Base-by-base conservation (phyloP, 2,113 vertebrate species). In the Sterrhoptilus dennistouni region DNA sequence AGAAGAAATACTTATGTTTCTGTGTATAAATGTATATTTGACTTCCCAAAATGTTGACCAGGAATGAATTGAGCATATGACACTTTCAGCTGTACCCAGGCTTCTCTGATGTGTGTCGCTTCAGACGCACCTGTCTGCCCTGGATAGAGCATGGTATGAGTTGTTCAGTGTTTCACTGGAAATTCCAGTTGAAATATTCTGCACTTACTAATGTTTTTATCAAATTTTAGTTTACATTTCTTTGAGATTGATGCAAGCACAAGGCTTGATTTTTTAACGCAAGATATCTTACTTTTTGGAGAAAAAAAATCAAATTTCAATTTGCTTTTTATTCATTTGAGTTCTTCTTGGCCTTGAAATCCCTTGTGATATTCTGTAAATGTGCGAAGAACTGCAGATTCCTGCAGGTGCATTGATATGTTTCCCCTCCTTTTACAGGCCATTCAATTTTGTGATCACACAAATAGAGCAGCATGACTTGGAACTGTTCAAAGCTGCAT, bases 401-500 rank as follows among this genome's bases (percentile, higher is more conserved):
- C 87, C 91, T 97, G 97, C 97, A 87, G 97, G 96, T 96, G 98
- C 98, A 97, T 97, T 83, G 86, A 96, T 92, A 96, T 96, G 96
- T 98, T 98, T 89, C 95, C 96, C 95, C 88, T 98, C 97, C 98
- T 98, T 98, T 96, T 97, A 98, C 97, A 95, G 97, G 96, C 98
- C 97, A 96, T 97, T 97, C 96, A 64, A 98, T 97, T 98, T 98
- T 98, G 98, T 98, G 98, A 98, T 96, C 91, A 97, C 98, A 97
- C 96, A 94, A 97, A 96, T 98, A 98, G 98, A 99, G 98, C 98
- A 98, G 99, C 99, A 99, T 99, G 99, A 98, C 98, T 98, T 98
- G 98, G 98, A 99, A 98, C 97, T 97, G 98, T 98, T 99, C 98
- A 98, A 97, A 99, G 98, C 99, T 99, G 99, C 99, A 99, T 99